Evolutionary conservation across 2,797 vertebrate species (phyloP), one percentile per base, ranked within the genome.

Genomic region (Acanthiza pusilla): DNA sequence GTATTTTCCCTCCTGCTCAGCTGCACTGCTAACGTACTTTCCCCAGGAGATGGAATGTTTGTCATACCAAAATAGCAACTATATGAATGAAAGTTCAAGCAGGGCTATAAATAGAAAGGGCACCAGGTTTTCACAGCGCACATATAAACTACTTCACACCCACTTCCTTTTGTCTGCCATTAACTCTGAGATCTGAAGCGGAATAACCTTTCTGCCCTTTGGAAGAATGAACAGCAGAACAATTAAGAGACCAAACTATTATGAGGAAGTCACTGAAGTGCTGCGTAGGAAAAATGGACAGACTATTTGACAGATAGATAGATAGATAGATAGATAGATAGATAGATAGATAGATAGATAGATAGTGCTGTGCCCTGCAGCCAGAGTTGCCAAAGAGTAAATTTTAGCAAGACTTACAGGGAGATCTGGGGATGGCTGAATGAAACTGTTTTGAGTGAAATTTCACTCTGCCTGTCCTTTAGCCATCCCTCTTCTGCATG

Each of bases 51-150:
- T 74, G 47, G 47, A 93, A 97, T 94, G 94, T 97, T 96, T 96
- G 81, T 63, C 73, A 12, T 58, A 78, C 82, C 91, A 96, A 98
- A 98, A 97, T 94, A 97, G 88, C 96, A 97, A 96, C 95, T 85
- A 92, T 94, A 94, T 82, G 96, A 97, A 97, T 95, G 95, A 97
- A 98, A 98, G 97, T 98, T 96, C 96, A 97, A 94, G 79, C 11
- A 65, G 50, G 34, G 85, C 97, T 98, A 98, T 96, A 98, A 98
- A 98, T 98, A 98, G 97, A 90, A 95, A 83, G 84, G 40, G 67
- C 80, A 58, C 3, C 73, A 32, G 74, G 73, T 88, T 96, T 95
- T 92, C 96, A 91, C 84, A 51, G 38, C 29, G 50, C 51, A 18
- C 90, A 63, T 55, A 72, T 51, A 53, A 93, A 50, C 55, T 60